Base-by-base conservation (phyloP, 2,888 invertebrate species). In the Mythimna lalbum region DNA sequence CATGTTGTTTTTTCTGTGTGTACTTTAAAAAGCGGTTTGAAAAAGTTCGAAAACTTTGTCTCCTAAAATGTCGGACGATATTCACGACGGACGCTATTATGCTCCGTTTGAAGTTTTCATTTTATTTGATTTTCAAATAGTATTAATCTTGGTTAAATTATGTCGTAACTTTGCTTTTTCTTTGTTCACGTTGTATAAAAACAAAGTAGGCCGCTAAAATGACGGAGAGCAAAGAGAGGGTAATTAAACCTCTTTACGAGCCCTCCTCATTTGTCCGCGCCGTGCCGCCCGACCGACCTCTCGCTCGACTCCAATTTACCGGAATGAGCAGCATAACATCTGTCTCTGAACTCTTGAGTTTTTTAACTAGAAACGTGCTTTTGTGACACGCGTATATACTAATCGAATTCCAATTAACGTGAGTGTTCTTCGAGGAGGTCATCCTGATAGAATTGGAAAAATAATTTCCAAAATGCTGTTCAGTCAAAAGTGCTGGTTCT, bases 211-310 rank as follows among this genome's bases (percentile, higher is more conserved):
- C 83, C 78, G 82, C 83, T 87, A 84, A 89, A 91, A 89, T 88
- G 87, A 86, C 87, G 82, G 73, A 80, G 84, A 86, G 83, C 78
- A 86, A 86, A 84, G 83, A 85, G 86, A 81, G 85, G 85, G 87
- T 89, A 91, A 92, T 92, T 91, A 92, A 90, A 90, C 87, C 88
- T 87, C 87, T 89, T 91, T 90, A 92, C 84, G 88, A 87, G 87
- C 80, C 82, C 88, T 85, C 83, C 88, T 90, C 87, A 87, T 90
- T 90, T 91, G 87, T 89, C 86, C 83, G 79, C 67, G 75, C 74
- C 83, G 80, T 17, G 74, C 86, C 84, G 43, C 80, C 73, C 82
- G 76, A 5, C 43, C 50, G 73, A 80, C 86, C 84, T 86, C 78
- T 85, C 86, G 78, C 84, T 83, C 80, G 85, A 72, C 82, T 80